Conservation (phyloP, 2,888 invertebrate species). For the Hylaea fasciaria region DNA sequence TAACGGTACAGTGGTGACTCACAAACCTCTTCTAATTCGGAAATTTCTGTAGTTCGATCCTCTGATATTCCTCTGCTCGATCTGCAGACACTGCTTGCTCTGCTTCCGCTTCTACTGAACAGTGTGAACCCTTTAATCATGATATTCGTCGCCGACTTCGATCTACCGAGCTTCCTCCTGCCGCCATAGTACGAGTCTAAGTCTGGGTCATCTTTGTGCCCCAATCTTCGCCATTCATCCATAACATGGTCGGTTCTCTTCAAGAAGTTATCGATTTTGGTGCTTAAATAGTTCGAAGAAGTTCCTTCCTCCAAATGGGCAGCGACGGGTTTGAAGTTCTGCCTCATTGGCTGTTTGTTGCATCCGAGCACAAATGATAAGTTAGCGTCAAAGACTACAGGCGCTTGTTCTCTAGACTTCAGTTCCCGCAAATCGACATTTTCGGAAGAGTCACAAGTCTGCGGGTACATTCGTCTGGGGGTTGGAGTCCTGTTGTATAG, state of each 20-base stretch:
- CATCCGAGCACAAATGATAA: conserved; percentile 91
- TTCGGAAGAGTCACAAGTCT: conserved; percentile 79
- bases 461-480: conserved; percentile 89
- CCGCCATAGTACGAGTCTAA: conserved; percentile 61
- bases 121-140: conserved; percentile 93
- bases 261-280: conserved; percentile 92
- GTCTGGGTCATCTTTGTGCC: conserved; percentile 84
- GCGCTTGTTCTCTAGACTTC: conserved; percentile 88
- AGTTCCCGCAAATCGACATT: conserved; percentile 85
- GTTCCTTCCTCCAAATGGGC: conserved; percentile 91
- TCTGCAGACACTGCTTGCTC: conserved; percentile 83
- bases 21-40: conserved; percentile 88
- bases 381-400: conserved; percentile 93
- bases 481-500: conserved; percentile 77
- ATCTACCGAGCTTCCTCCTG: conserved; percentile 82
- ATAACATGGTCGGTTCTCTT: conserved; percentile 94
- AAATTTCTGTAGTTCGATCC: conserved; percentile 87
- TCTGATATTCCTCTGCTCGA: conserved; percentile 85
- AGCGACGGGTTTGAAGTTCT: conserved; percentile 88
- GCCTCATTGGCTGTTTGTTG: conserved; percentile 88
- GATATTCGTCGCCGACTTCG: conserved; percentile 92
- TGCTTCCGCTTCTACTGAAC: conserved; percentile 82
- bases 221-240: conserved; percentile 92
- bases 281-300: conserved; percentile 90
- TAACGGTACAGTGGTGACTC: conserved; percentile 38